Conservation (phyloP, 1,140 invertebrate genomes). For the Marisa cornuarietis region DNA sequence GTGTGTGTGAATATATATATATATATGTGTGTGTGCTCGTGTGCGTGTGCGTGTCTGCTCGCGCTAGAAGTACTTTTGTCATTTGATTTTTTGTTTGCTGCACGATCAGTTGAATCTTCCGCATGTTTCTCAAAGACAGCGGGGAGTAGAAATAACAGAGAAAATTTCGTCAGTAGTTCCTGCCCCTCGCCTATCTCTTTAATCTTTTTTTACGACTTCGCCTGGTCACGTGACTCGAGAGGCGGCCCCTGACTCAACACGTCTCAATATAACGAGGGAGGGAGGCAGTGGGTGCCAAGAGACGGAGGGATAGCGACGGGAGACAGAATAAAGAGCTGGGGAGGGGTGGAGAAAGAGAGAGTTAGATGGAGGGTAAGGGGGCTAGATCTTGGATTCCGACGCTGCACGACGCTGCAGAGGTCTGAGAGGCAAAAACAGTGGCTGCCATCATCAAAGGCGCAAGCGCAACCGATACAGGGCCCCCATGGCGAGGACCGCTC, state of each 20-base stretch:
- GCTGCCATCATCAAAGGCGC: constrained; percentile 11
- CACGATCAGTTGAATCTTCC: neutral
- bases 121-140: neutral
- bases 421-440: constrained; percentile 16
- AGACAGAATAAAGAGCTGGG: constrained; percentile 2
- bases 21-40: neutral
- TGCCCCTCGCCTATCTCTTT: neutral
- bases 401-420: neutral
- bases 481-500: constrained; percentile 11
- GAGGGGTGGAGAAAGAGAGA: constrained; percentile 8
- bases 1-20: too few species aligned
- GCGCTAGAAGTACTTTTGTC: neutral
- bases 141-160: neutral
- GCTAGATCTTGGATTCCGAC: constrained; percentile 15
- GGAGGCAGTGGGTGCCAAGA: neutral
- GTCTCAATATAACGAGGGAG: neutral
- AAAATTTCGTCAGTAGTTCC: neutral
- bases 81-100: neutral
- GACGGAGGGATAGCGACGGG: neutral
- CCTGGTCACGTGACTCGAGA: neutral
- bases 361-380: constrained; percentile 4
- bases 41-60: neutral
- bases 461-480: constrained; percentile 22
- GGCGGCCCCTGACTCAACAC: neutral
- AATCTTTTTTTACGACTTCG: neutral